Conservation (phyloP, 2,888 invertebrate genomes). For the Cephus spinipes region DNA sequence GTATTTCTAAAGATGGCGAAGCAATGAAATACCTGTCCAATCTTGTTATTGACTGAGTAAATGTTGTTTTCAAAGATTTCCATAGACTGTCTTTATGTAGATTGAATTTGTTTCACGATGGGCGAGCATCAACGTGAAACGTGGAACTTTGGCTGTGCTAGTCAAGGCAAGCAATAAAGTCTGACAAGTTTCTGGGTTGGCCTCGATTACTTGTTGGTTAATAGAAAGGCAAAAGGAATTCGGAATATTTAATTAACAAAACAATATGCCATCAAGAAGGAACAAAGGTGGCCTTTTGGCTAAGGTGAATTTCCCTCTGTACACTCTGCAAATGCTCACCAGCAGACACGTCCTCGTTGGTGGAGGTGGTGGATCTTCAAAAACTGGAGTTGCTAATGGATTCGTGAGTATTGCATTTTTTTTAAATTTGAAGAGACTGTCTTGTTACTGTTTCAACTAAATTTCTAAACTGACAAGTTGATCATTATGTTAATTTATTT, state of each 20-base stretch:
- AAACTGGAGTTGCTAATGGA: constrained; percentile 97
- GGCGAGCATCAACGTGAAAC: constrained; percentile 30
- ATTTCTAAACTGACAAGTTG: neutral
- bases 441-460: neutral
- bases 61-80: neutral
- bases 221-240: neutral
- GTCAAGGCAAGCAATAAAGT: neutral
- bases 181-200: neutral
- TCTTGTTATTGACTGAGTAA: neutral
- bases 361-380: constrained; percentile 96
- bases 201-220: neutral
- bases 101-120: constrained; percentile 13
- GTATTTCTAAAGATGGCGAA: constrained; percentile 28
- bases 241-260: constrained; percentile 19
- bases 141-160: constrained; percentile 28
- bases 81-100: neutral
- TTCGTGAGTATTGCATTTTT: constrained; percentile 78
- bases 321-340: constrained; percentile 89
- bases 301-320: constrained; percentile 93
- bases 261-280: constrained; percentile 73
- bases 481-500: constrained; percentile 49
- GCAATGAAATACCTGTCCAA: neutral
- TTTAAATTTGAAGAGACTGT: neutral
- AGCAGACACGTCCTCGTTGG: constrained; percentile 95
- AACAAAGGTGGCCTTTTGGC: constrained; percentile 81